phyloP scores from a whole-genome alignment of 2,888 invertebrate genomes.

The Lymantria dispar region DNA sequence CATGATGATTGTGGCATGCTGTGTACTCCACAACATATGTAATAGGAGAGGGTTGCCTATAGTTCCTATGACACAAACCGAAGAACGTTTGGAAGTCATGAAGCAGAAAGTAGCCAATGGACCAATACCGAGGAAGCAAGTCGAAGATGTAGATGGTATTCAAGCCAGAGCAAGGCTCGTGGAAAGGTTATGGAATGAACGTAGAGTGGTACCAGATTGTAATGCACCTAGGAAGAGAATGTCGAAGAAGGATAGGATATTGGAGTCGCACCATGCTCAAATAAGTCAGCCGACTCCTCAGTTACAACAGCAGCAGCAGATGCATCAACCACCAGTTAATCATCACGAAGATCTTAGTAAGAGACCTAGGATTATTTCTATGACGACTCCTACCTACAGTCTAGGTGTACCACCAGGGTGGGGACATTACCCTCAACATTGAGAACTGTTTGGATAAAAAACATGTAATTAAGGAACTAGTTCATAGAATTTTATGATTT shows the following conservation, averaged over 20 bases:
- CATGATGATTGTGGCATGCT: constrained; percentile 65
- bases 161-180: constrained; percentile 50
- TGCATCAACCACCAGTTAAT: constrained; percentile 25
- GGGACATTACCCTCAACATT: constrained; percentile 70
- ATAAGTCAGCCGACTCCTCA: constrained; percentile 6
- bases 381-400: constrained; percentile 53
- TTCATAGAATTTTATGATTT: not conserved
- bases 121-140: constrained; percentile 57
- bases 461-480: not conserved
- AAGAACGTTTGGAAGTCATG: constrained; percentile 67
- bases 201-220: constrained; percentile 51
- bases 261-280: constrained; percentile 40
- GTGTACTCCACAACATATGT: constrained; percentile 65
- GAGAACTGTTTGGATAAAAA: constrained; percentile 5
- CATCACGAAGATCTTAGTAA: constrained; percentile 62
- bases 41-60: constrained; percentile 49
- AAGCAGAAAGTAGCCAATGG: constrained; percentile 73
- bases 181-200: constrained; percentile 62
- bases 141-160: constrained; percentile 49
- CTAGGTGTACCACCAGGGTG: constrained; percentile 60
- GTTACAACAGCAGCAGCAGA: constrained; percentile 18
- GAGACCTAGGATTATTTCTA: constrained; percentile 56
- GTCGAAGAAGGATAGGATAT: constrained; percentile 56
- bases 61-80: constrained; percentile 60
- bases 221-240: constrained; percentile 54